Evolutionary conservation across 2,888 invertebrate genomes (phyloP).

Genomic region (Apotomis capreana): DNA sequence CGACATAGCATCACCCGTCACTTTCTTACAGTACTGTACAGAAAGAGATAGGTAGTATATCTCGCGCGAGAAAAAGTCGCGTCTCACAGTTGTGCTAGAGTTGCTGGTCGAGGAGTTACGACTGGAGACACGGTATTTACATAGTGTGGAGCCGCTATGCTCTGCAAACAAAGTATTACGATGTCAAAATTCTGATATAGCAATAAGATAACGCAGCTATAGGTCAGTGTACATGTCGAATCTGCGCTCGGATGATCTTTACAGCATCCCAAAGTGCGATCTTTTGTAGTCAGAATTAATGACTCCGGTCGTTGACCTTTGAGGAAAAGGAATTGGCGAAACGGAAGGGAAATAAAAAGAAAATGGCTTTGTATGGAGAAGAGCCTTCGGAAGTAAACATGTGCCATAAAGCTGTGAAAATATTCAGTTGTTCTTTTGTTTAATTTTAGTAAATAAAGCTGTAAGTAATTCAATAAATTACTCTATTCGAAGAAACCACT

Average conservation of each 20-base stretch:
- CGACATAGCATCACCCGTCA: no score
- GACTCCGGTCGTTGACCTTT: constrained; percentile 21
- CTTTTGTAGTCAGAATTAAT: constrained; percentile 27
- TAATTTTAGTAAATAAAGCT: no score
- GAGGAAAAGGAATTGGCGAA: constrained; percentile 8
- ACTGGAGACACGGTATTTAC: no score
- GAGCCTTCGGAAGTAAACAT: neutral
- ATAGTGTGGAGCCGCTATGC: no score
- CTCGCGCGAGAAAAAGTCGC: no score
- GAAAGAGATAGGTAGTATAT: no score
- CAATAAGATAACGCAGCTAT: neutral
- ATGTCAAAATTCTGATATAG: neutral
- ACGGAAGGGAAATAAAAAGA: constrained; percentile 13
- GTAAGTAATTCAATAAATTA: no score
- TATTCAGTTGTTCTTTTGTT: neutral
- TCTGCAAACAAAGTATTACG: no score
- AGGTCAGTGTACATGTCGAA: neutral
- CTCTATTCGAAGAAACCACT: no score
- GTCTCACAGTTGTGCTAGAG: no score
- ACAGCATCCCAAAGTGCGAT: constrained; percentile 20
- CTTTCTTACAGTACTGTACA: no score
- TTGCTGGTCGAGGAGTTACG: no score
- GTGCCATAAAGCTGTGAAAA: neutral
- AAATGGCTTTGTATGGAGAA: neutral
- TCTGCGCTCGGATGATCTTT: neutral